Conservation (phyloP, 2,797 vertebrate genomes). For the Bradypodion ventrale region DNA sequence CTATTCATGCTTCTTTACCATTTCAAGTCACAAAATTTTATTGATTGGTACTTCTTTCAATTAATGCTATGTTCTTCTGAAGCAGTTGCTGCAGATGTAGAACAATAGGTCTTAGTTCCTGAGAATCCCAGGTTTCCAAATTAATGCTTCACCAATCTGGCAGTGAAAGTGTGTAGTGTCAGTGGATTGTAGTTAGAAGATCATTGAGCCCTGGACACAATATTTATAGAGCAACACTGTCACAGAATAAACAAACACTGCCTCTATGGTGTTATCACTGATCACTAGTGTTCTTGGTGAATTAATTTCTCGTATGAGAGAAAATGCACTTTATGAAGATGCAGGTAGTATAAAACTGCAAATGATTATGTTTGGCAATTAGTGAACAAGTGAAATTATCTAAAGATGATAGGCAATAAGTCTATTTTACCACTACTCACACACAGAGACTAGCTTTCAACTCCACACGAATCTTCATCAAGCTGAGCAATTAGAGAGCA, state of each 20-base stretch:
- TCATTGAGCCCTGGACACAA: neutral
- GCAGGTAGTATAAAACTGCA: neutral
- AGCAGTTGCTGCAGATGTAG: neutral
- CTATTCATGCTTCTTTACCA: neutral
- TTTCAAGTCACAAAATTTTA: neutral
- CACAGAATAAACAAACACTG: conserved; percentile 3
- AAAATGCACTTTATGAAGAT: conserved; percentile 8
- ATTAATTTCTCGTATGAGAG: conserved; percentile 10
- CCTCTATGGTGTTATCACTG: neutral
- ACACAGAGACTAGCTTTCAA: too few relatives aligned
- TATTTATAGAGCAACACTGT: conserved; percentile 11
- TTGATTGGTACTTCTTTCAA: neutral
- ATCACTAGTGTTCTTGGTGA: conserved; percentile 1
- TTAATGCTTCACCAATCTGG: neutral
- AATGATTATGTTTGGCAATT: conserved; percentile 1
- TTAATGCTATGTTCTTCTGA: neutral
- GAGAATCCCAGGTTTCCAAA: conserved; percentile 1
- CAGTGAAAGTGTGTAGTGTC: neutral
- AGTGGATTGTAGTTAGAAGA: neutral
- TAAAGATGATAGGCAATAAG: too few relatives aligned
- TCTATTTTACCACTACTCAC: too few relatives aligned
- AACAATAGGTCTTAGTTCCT: neutral
- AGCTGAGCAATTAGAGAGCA: too few relatives aligned
- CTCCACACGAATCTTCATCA: too few relatives aligned
- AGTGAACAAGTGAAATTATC: neutral